A percentile compares a stretch with the other conserved stretches of the same genome.
Conservation (phyloP, 2,113 vertebrate genomes). For the Cygnus buccinator region DNA sequence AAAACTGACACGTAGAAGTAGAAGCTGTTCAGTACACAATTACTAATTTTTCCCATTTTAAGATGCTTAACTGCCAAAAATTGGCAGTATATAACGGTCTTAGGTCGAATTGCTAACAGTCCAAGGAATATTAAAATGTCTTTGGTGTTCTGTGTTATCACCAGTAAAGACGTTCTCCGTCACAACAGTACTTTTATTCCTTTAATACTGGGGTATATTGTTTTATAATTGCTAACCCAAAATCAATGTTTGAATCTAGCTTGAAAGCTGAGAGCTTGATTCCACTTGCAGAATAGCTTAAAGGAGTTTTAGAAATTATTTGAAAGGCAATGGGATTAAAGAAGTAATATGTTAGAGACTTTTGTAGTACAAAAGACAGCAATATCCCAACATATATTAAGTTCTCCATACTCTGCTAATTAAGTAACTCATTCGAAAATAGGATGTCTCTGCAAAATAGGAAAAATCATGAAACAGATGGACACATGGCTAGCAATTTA, state of each 20-base stretch:
- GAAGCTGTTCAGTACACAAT: too few relatives aligned
- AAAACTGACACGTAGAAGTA: not conserved
- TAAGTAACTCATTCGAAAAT: not conserved
- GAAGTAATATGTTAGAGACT: not conserved
- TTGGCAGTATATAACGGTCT: not conserved
- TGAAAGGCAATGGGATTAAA: not conserved
- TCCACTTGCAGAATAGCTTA: not conserved
- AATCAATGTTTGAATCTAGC: not conserved
- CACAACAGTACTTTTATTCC: not conserved
- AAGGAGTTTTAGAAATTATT: not conserved
- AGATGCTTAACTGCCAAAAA: not conserved
- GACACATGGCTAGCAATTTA: not conserved
- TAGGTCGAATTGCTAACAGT: not conserved
- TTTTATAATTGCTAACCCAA: too few relatives aligned
- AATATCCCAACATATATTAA: not conserved
- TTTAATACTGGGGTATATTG: not conserved
- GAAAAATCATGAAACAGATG: not conserved
- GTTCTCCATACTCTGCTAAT: not conserved
- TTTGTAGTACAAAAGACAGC: not conserved
- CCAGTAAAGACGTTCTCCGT: not conserved
- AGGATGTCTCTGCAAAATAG: not conserved
- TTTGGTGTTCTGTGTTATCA: not conserved
- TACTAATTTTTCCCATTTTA: not conserved
- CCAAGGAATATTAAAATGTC: not conserved
- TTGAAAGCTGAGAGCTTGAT: not conserved